phyloP scores from a whole-genome alignment of 2,888 invertebrate species.

The Agonopterix alstromeriana region DNA sequence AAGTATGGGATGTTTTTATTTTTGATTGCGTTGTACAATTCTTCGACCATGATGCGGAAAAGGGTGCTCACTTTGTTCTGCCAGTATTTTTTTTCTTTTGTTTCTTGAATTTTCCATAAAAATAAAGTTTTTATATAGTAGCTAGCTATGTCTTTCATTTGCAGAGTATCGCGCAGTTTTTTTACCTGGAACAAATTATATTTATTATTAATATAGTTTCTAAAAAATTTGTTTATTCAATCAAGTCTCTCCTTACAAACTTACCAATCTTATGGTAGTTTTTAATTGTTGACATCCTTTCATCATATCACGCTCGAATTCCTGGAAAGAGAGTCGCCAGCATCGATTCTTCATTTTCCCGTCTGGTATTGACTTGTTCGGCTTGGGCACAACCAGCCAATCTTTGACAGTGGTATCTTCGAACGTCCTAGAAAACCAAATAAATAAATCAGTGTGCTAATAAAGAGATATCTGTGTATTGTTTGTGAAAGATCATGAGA shows the following conservation, averaged over 20 bases:
- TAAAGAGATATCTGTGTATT: background rate
- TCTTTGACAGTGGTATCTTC: slow-evolving; percentile 32
- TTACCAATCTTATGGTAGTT: slow-evolving; percentile 57
- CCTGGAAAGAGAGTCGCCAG: slow-evolving; percentile 78
- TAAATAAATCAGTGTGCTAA: background rate
- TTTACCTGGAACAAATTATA: slow-evolving; percentile 45
- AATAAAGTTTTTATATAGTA: slow-evolving; percentile 78
- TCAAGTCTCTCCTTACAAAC: slow-evolving; percentile 1
- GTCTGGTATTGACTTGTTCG: slow-evolving; percentile 38
- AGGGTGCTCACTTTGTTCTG: slow-evolving; percentile 40
- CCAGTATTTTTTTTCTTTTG: slow-evolving; percentile 49
- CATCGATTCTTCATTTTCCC: slow-evolving; percentile 35
- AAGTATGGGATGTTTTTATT: slow-evolving; percentile 48
- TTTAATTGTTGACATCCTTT: slow-evolving; percentile 58
- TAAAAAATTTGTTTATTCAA: too few relatives aligned
- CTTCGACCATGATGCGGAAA: slow-evolving; percentile 48
- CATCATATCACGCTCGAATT: slow-evolving; percentile 69
- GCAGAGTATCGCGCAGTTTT: slow-evolving; percentile 65
- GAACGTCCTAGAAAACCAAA: slow-evolving; percentile 13
- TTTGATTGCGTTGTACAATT: slow-evolving; percentile 36
- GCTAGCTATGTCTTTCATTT: slow-evolving; percentile 65
- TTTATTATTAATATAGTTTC: background rate
- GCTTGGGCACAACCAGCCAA: slow-evolving; percentile 74
- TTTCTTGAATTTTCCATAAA: slow-evolving; percentile 52
- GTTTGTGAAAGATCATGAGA: background rate